Percentiles rank a stretch among this genome's conserved stretches.
These are phyloP conservation scores for Vanessa cardui DNA, from an alignment of 2,888 invertebrate genomes.

Conservation along the genomic window DNA sequence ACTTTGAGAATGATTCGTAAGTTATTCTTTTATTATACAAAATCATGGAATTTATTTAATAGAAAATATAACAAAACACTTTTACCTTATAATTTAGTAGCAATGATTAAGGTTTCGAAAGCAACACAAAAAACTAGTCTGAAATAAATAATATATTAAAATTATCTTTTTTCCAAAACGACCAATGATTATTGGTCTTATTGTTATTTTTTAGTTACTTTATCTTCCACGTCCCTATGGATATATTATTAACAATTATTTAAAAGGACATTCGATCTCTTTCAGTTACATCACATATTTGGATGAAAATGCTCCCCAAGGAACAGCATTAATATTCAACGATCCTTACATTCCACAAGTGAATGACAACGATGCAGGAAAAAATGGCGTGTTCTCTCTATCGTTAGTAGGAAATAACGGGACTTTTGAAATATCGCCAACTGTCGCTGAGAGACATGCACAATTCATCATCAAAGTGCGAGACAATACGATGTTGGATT, in stretches of 20 bases:
- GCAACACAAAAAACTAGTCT: too few species aligned
- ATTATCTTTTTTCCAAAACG: too few species aligned
- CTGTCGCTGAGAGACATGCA: conserved; percentile 89
- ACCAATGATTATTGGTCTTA: too few species aligned
- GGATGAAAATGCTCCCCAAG: conserved; percentile 91
- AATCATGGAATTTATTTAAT: too few species aligned
- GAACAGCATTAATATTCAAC: conserved; percentile 87
- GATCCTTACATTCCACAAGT: conserved; percentile 89
- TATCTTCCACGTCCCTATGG: too few species aligned
- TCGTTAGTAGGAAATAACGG: conserved; percentile 91
- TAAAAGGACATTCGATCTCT: conserved; percentile 33
- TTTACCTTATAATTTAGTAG: too few species aligned
- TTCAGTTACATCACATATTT: conserved; percentile 88
- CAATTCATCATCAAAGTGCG: conserved; percentile 92
- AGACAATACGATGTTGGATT: conserved; percentile 92
- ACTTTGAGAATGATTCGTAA: conserved; percentile 91
- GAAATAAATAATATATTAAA: too few species aligned
- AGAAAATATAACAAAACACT: too few species aligned
- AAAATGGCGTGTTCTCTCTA: conserved; percentile 91
- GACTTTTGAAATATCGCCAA: conserved; percentile 94
- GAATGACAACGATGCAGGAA: conserved; percentile 90
- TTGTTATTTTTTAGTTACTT: too few species aligned
- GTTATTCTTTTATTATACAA: conserved; percentile 49
- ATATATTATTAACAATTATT: neutral
- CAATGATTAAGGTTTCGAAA: too few species aligned